Base-by-base conservation (phyloP, 2,888 invertebrate species). In the Papilio demoleus region DNA sequence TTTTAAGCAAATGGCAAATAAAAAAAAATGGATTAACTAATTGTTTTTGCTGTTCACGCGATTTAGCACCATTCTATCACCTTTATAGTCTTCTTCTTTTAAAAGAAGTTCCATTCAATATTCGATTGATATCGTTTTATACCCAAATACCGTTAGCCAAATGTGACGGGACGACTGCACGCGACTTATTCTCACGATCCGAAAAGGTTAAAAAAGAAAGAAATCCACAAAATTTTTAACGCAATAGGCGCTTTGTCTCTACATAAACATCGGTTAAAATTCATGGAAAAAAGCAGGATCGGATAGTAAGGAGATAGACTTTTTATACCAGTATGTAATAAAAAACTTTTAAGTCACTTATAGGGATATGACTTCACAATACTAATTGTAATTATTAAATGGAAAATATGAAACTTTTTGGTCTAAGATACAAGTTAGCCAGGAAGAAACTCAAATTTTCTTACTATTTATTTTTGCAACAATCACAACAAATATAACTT, bases 181-280 rank as follows among this genome's bases (percentile, higher is more conserved):
- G 86, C 85, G 81, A 88, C 83, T 80, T 79, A 87, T 91, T 91
- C 91, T 90, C 91, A 92, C 91, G 91, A 83, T 85, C 90, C 84
- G 75, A 82, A 79, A 77, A 78, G 74, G 81, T 75, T 76, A 80
- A 88, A 88, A 74, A 31, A 56, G 50, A 53, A 87, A 82, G 79
- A 79, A 82, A 85, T 86, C 83, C 84, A 84, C 82, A 81, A 84
- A 83, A 84, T 83, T 84, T 85, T 87, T 79, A 85, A 88, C 86
- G 88, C 87, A 87, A 88, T 88, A 85, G 88, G 86, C 86, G 87
- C 88, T 88, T 88, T 88, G 88, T 88, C 85, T 87, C 84, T 84
- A 88, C 84, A 87, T 88, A 89, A 88, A 88, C 86, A 88, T 81
- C 84, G 82, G 85, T 87, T 85, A 81, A 85, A 86, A 86, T 86